A percentile compares a stretch with the other conserved stretches of the same genome.
phyloP scores from a whole-genome alignment of 2,888 invertebrate species.

The Trissolcus japonicus region DNA sequence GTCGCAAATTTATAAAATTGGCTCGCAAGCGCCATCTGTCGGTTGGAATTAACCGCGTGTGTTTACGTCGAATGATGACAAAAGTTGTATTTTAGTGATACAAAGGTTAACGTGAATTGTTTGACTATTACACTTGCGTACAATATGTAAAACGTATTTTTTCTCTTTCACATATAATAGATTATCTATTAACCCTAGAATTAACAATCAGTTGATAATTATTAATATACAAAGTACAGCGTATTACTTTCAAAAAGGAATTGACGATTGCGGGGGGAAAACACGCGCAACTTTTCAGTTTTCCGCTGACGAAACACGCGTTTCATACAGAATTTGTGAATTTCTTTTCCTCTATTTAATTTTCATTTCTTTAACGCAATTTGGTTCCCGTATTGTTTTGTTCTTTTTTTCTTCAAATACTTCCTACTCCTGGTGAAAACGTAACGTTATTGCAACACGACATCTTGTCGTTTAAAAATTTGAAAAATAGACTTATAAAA shows the following conservation, averaged over 20 bases:
- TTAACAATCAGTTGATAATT: conserved; percentile 61
- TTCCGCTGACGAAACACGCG: conserved; percentile 27
- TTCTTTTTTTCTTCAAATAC: background rate
- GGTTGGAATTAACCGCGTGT: background rate
- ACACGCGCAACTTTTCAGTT: conserved; percentile 61
- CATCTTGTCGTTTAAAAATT: no score
- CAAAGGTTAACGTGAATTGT: conserved; percentile 63
- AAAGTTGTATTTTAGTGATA: conserved; percentile 58
- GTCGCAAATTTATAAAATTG: background rate
- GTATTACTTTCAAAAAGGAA: conserved; percentile 76
- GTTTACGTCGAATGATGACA: conserved; percentile 44
- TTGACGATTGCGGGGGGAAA: conserved; percentile 72
- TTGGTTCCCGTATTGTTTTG: background rate
- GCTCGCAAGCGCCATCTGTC: background rate
- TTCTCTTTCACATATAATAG: conserved; percentile 58
- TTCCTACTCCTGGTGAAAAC: background rate
- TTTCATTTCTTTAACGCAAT: background rate
- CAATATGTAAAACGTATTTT: conserved; percentile 64
- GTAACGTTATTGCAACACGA: no score
- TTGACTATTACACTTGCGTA: conserved; percentile 64
- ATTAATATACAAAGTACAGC: conserved; percentile 68
- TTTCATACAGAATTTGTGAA: no score
- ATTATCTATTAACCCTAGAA: conserved; percentile 63
- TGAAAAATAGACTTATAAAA: background rate
- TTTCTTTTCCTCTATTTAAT: background rate